These are phyloP conservation scores for Formicarius rufipectus DNA, from an alignment of 2,113 vertebrate species.

Conservation along the genomic window DNA sequence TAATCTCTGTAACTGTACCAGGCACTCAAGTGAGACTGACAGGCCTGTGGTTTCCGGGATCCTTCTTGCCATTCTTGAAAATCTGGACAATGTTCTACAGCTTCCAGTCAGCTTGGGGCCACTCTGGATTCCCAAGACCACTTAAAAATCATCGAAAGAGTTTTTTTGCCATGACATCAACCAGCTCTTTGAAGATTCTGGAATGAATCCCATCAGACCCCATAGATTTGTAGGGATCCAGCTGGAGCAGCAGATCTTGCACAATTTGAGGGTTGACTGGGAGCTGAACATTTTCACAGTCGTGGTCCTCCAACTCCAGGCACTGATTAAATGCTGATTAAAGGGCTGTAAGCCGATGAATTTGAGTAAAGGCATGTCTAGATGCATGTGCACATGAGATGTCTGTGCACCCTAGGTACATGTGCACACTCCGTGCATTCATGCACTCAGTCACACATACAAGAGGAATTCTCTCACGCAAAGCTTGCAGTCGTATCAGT, in stretches of 20 bases:
- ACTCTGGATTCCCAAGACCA: neutral
- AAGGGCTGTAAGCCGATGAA: neutral
- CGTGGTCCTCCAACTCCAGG: neutral
- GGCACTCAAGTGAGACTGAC: neutral
- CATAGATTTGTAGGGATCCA: neutral
- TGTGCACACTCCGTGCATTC: too few relatives aligned
- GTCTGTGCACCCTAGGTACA: neutral
- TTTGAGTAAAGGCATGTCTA: neutral
- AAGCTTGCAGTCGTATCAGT: neutral
- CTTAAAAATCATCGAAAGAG: neutral
- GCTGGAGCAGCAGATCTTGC: neutral
- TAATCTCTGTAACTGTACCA: neutral
- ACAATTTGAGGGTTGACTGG: neutral
- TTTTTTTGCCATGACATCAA: neutral
- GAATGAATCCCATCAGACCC: neutral
- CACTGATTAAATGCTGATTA: neutral
- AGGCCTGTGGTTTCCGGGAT: neutral
- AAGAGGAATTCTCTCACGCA: neutral
- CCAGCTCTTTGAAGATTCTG: neutral
- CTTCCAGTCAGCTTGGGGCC: neutral
- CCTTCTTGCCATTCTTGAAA: neutral
- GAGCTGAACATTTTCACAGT: neutral
- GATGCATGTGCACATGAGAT: rapidly evolving
- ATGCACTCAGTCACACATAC: too few relatives aligned
- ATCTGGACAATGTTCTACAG: neutral